Evolutionary conservation across 2,797 vertebrate genomes (phyloP), one percentile per base, ranked within the genome.

Genomic region (Acipenser ruthenus): DNA sequence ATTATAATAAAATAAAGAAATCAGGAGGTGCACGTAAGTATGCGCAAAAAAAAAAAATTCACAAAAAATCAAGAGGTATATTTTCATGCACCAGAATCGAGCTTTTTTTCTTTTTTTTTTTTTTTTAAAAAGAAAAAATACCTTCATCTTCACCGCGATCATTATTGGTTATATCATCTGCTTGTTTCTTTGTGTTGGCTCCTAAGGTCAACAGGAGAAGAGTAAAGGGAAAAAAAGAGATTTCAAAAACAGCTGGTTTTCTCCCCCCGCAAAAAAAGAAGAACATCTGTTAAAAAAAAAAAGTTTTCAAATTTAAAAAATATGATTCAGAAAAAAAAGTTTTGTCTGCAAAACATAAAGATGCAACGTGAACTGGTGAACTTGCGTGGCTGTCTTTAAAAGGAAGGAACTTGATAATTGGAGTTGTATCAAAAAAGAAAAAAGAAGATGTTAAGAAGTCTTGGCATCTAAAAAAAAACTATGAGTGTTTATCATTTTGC

Each of bases 91-190:
- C 79, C 78, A 80, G 71, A 80, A 72, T 88, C 75, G 84, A 86
- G 74, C 81, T 88, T 75, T 69, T 61, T 10, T 62, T n/a, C 51
- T n/a, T n/a, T 68, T 67, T 65, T 70, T 70, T 67, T 67, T 10
- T 75, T 74, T 58, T 68, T 84, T 73, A 60, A 76, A 85, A 87
- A 79, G 64, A 87, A 89, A 92, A 92, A 92, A 92, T 95, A 95
- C 93, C 92, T 95, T 93, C 85, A 74, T 93, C 89, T 84, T 85
- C 84, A 84, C 82, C 91, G 89, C 85, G 91, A 80, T 92, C 91
- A 91, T 92, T 93, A 93, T 79, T 93, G 88, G 83, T 85, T 88
- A 93, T 90, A 91, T 88, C 93, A 90, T 91, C 88, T 78, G 80
- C 87, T 83, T 84, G 87, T 87, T 86, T 93, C 90, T 91, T 90